Base-by-base conservation (phyloP, 1,140 invertebrate genomes). In the Bombus soroeensis region DNA sequence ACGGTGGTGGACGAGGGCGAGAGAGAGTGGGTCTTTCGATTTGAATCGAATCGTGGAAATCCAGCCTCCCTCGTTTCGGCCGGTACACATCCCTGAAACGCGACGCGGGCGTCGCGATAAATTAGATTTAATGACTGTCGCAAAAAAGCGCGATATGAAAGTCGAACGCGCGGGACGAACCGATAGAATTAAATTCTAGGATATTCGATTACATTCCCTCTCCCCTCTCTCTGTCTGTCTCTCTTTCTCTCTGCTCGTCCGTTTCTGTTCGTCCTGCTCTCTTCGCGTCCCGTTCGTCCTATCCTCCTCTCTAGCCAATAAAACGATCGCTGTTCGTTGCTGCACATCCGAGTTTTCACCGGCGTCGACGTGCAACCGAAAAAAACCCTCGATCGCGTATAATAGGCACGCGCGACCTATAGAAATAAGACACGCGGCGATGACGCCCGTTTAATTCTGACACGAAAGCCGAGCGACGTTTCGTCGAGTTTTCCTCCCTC, bases 101-200 rank as follows among this genome's bases (percentile, higher is more conserved):
- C 75, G 68, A 86, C 89, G 83, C 90, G 85, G 90, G 92, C 93
- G 93, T 92, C 92, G 93, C 93, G 92, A 95, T 94, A 94, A 95
- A 95, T 95, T 95, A 94, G 94, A 95, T 95, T 95, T 93, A 93
- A 92, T 92, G 92, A 93, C 94, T 94, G 94, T 94, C 94, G 93
- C 94, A 94, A 95, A 94, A 93, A 95, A 94, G 93, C 93, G 94
- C 92, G 94, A 94, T 94, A 95, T 94, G 94, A 94, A 94, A 95
- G 94, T 94, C 94, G 94, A 94, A 94, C 92, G 93, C 89, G 87
- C 90, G 87, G 93, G 92, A 91, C 93, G 92, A 93, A 93, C 94
- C 94, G 94, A 95, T 95, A 94, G 94, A 94, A 95, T 95, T 94
- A 94, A 95, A 95, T 95, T 95, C 93, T 94, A 94, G 94, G 92